A percentile compares a stretch with the other conserved stretches of the same genome.
phyloP scores from a whole-genome alignment of 2,113 vertebrate genomes.

The Crotalus tigris region DNA sequence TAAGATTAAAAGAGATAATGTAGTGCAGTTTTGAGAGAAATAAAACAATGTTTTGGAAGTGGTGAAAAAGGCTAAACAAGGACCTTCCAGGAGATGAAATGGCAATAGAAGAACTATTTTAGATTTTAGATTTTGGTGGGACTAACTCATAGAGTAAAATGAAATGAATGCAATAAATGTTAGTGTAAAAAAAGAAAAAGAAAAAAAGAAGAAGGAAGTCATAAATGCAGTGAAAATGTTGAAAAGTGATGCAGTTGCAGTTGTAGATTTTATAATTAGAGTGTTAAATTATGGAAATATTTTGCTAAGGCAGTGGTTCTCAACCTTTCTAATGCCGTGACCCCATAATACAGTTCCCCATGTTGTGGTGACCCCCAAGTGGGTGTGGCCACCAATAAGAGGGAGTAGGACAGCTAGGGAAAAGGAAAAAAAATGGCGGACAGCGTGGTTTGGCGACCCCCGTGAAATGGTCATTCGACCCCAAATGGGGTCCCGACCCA shows the following conservation, averaged over 20 bases:
- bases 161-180: background rate
- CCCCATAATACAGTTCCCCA: too few relatives aligned
- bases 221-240: background rate
- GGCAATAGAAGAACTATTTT: background rate
- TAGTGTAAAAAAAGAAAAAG: background rate
- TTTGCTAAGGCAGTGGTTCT: background rate
- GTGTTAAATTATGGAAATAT: background rate
- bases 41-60: background rate
- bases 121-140: background rate
- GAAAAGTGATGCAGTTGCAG: background rate
- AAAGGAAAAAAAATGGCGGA: too few relatives aligned
- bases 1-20: too few relatives aligned
- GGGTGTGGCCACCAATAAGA: too few relatives aligned
- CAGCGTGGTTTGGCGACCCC: too few relatives aligned
- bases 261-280: background rate
- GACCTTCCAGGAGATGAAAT: background rate
- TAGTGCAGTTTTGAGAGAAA: background rate
- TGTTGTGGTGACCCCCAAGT: too few relatives aligned
- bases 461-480: too few relatives aligned
- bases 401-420: too few relatives aligned
- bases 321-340: too few relatives aligned
- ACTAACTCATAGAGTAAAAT: background rate
- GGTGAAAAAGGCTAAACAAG: background rate
- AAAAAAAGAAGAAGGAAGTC: background rate
- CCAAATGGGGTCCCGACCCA: too few relatives aligned